Percentiles rank a stretch among this genome's conserved stretches.
These are phyloP conservation scores for Theodoxus fluviatilis DNA, from an alignment of 2,888 invertebrate genomes.

Conservation along the genomic window DNA sequence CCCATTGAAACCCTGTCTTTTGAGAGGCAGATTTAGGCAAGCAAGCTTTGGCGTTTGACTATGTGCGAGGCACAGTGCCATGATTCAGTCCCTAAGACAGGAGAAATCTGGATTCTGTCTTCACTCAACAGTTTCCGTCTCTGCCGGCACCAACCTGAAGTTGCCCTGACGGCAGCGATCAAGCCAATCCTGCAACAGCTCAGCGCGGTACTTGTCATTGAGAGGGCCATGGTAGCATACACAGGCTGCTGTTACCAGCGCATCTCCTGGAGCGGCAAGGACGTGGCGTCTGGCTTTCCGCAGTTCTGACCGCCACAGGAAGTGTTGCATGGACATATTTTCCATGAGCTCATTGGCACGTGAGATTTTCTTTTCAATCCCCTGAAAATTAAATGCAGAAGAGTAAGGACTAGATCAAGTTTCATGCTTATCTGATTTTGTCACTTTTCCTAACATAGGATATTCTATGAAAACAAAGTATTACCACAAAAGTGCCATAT, in stretches of 20 bases:
- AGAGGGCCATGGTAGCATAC: constrained; percentile 62
- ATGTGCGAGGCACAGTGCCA: no score
- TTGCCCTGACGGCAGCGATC: constrained; percentile 50
- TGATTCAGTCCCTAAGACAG: no score
- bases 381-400: constrained; percentile 39
- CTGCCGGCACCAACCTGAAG: no score
- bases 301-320: constrained; percentile 58
- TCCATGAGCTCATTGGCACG: constrained; percentile 60
- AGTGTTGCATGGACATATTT: constrained; percentile 61
- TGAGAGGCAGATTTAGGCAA: no score
- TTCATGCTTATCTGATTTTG: no score
- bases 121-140: no score
- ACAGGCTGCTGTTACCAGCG: constrained; percentile 59
- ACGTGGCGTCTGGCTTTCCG: constrained; percentile 52
- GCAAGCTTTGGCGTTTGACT: no score
- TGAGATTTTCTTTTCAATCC: constrained; percentile 56
- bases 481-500: no score
- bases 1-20: no score
- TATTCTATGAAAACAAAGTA: no score
- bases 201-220: constrained; percentile 51
- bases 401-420: no score
- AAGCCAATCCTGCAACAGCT: constrained; percentile 59
- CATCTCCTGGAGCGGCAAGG: constrained; percentile 57
- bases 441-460: no score
- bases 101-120: background rate